Percentiles rank a stretch among this genome's conserved stretches.
Conservation (phyloP, 2,797 vertebrate species). For the Nothura maculosa region DNA sequence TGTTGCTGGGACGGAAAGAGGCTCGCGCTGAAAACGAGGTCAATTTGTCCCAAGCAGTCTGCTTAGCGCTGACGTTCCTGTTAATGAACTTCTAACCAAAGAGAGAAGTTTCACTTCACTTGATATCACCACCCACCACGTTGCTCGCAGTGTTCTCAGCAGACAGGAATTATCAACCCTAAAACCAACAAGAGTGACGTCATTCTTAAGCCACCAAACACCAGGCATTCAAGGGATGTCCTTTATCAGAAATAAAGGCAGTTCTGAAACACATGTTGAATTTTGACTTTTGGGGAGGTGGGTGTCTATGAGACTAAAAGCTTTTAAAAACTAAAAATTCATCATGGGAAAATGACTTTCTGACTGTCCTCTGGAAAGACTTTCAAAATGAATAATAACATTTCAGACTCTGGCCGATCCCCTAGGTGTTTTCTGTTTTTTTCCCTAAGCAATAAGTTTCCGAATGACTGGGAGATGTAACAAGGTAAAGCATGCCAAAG, state of each 20-base stretch:
- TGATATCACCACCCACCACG: background rate
- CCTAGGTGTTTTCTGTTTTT: background rate
- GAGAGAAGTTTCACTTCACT: background rate
- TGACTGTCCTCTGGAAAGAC: background rate
- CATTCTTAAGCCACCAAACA: constrained; percentile 48
- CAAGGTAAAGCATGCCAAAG: background rate
- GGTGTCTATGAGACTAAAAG: constrained; percentile 4
- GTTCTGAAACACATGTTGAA: background rate
- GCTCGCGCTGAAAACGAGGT: background rate
- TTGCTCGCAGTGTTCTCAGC: background rate
- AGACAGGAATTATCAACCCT: constrained; percentile 35
- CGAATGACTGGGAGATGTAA: background rate
- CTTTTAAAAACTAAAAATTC: constrained; percentile 29
- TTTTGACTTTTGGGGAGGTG: constrained; percentile 15
- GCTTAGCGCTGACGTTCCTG: background rate
- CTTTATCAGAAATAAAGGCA: background rate
- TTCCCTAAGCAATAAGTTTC: background rate
- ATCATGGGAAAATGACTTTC: background rate
- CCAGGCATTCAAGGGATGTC: constrained; percentile 27
- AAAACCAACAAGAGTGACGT: constrained; percentile 46
- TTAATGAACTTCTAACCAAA: background rate
- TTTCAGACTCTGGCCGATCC: constrained; percentile 9
- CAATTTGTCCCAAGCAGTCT: background rate
- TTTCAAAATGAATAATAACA: background rate
- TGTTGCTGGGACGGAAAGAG: background rate